These are phyloP conservation scores for Dynastes maya DNA, from an alignment of 2,888 invertebrate species.

Conservation along the genomic window DNA sequence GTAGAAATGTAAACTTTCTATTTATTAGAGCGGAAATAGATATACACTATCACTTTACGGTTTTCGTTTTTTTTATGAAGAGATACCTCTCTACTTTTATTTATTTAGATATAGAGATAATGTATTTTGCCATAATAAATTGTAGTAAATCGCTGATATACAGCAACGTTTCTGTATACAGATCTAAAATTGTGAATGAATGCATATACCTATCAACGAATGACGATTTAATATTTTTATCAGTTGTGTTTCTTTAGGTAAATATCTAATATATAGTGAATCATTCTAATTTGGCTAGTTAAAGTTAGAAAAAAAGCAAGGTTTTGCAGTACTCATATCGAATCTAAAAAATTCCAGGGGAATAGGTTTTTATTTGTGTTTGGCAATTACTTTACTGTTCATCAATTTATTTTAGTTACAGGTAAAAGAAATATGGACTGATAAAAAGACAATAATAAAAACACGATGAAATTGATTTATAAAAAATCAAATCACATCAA, in stretches of 20 bases:
- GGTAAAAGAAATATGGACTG: too few species aligned
- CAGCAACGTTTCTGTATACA: not conserved
- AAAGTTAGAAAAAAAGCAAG: too few species aligned
- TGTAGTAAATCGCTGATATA: not conserved
- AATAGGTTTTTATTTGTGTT: too few species aligned
- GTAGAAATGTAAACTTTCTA: not conserved
- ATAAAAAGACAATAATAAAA: too few species aligned
- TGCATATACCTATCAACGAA: not conserved
- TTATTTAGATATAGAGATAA: not conserved
- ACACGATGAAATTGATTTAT: too few species aligned
- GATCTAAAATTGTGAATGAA: not conserved
- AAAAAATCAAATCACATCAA: too few species aligned
- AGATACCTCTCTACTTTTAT: not conserved
- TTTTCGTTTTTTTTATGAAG: not conserved
- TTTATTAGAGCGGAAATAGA: not conserved
- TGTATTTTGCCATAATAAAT: not conserved
- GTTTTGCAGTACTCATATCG: too few species aligned
- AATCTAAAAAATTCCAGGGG: too few species aligned
- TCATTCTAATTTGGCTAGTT: too few species aligned
- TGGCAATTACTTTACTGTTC: too few species aligned
- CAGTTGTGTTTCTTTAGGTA: not conserved
- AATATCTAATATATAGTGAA: too few species aligned
- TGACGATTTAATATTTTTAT: not conserved
- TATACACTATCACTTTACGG: not conserved
- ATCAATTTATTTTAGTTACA: too few species aligned